These are phyloP conservation scores for Drosophila neocordata DNA, from an alignment of 1,140 invertebrate species.

Conservation along the genomic window DNA sequence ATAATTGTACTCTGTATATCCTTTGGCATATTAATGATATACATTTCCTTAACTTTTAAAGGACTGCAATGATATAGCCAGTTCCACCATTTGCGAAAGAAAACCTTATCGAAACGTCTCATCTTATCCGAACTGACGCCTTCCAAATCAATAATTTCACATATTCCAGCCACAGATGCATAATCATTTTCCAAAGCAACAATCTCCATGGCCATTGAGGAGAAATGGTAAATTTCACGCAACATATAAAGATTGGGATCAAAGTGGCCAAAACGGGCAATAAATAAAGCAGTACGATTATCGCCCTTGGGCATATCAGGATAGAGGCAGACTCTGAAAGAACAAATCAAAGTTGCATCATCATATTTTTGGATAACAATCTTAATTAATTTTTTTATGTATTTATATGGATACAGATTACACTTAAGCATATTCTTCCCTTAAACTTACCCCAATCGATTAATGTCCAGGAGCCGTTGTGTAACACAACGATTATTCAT, in stretches of 20 bases:
- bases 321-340: slow-evolving; percentile 60
- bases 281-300: slow-evolving; percentile 83
- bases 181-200: slow-evolving; percentile 83
- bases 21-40: slow-evolving; percentile 84
- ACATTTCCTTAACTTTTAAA: slow-evolving; percentile 83
- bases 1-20: slow-evolving; percentile 74
- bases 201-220: slow-evolving; percentile 83
- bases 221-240: slow-evolving; percentile 80
- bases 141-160: slow-evolving; percentile 83
- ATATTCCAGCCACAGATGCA: slow-evolving; percentile 79
- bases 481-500: slow-evolving; percentile 78
- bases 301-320: slow-evolving; percentile 79
- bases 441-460: slow-evolving; percentile 83
- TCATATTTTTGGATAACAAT: background rate
- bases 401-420: too few species aligned
- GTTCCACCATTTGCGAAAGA: slow-evolving; percentile 83
- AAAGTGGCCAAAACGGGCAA: slow-evolving; percentile 83
- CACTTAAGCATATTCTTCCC: too few species aligned
- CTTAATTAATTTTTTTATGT: too few species aligned
- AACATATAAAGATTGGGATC: slow-evolving; percentile 83
- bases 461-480: slow-evolving; percentile 82
- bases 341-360: background rate
- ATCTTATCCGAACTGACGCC: slow-evolving; percentile 83
- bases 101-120: slow-evolving; percentile 82
- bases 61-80: slow-evolving; percentile 84